Evolutionary conservation across 2,888 invertebrate genomes (phyloP).

Genomic region (Lysandra bellargus): DNA sequence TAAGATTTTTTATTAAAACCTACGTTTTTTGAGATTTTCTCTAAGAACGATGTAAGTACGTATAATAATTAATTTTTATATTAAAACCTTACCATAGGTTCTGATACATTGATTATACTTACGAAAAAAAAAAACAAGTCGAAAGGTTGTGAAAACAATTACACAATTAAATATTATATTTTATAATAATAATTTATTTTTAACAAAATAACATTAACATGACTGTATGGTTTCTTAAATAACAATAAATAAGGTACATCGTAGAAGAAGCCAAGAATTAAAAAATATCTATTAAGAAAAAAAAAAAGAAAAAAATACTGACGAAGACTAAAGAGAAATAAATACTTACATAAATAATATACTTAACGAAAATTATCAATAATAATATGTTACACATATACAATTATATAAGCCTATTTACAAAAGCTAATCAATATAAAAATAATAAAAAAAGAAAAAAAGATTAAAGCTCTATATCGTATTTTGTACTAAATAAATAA

Average conservation of each 20-base stretch:
- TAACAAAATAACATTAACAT: conserved; percentile 34
- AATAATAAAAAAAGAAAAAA: background rate
- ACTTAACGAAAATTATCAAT: conserved; percentile 11
- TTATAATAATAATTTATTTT: conserved; percentile 20
- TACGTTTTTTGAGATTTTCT: background rate
- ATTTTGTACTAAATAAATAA: conserved; percentile 33
- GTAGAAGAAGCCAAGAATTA: background rate
- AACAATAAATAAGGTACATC: conserved; percentile 44
- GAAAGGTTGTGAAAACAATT: background rate
- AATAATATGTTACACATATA: conserved; percentile 27
- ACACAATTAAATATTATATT: background rate
- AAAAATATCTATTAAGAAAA: background rate
- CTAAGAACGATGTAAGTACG: background rate
- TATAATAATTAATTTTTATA: no score
- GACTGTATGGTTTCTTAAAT: conserved; percentile 35
- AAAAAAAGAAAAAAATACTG: background rate
- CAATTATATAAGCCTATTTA: conserved; percentile 28
- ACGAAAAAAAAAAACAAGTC: no score
- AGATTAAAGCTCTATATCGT: background rate
- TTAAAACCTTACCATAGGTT: no score
- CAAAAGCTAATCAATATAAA: conserved; percentile 24
- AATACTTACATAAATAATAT: conserved; percentile 19
- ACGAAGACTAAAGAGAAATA: background rate
- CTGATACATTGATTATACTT: no score
- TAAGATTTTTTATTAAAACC: no score